Evolutionary conservation across 2,888 invertebrate species (phyloP).

Genomic region (Eupithecia tripunctaria): DNA sequence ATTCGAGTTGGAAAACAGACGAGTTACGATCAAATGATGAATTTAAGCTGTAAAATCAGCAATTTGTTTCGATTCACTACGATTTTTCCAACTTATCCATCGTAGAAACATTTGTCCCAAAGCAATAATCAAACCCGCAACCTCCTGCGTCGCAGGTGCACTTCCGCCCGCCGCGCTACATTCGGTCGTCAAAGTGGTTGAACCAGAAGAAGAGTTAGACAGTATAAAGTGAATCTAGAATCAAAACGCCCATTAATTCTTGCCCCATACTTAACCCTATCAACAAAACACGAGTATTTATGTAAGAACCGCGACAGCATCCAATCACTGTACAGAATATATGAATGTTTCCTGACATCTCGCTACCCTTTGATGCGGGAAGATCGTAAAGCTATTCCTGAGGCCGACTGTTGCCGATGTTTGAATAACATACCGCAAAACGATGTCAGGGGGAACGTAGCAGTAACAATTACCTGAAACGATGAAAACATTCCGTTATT

Average conservation of each 20-base stretch:
- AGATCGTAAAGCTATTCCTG: slow-evolving; percentile 72
- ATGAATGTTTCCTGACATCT: slow-evolving; percentile 67
- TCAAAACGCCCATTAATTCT: neutral
- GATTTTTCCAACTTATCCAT: no score
- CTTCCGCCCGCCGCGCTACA: no score
- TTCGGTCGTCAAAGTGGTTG: no score
- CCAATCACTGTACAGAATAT: slow-evolving; percentile 59
- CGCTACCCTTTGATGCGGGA: slow-evolving; percentile 79
- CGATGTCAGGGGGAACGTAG: slow-evolving; percentile 36
- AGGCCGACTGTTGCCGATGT: slow-evolving; percentile 54
- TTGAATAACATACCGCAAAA: slow-evolving; percentile 65
- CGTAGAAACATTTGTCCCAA: no score
- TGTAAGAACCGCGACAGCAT: neutral
- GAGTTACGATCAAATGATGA: neutral
- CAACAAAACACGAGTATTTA: neutral
- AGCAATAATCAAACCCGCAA: no score
- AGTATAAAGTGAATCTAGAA: neutral
- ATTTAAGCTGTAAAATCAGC: neutral
- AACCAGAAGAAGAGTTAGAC: neutral
- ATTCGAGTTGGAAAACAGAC: neutral
- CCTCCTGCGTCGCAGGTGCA: no score
- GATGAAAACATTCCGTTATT: slow-evolving; percentile 39
- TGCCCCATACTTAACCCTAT: neutral
- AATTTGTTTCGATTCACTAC: no score
- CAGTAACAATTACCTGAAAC: slow-evolving; percentile 58